Conservation (phyloP, 2,888 invertebrate genomes). For the Choreutis nemorana region DNA sequence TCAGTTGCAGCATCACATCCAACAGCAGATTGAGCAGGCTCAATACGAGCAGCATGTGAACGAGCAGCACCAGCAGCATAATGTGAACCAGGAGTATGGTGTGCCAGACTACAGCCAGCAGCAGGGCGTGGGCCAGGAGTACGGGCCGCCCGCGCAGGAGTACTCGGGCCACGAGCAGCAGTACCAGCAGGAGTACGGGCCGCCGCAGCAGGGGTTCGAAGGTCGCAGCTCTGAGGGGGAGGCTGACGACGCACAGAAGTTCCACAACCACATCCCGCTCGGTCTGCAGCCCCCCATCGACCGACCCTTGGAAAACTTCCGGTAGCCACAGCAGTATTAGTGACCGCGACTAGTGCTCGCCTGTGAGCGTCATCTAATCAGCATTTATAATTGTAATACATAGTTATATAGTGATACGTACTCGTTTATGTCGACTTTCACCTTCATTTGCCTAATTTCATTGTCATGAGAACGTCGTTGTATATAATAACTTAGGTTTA, state of each 20-base stretch:
- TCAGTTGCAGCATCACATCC: constrained; percentile 45
- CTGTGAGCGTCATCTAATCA: constrained; percentile 2
- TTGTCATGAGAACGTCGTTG: too few relatives aligned
- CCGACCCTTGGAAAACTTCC: constrained; percentile 52
- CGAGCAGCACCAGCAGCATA: constrained; percentile 20
- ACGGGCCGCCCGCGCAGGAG: constrained; percentile 15
- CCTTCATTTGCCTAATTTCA: too few relatives aligned
- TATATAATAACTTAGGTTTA: too few relatives aligned
- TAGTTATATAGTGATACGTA: too few relatives aligned
- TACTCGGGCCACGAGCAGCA: constrained; percentile 15
- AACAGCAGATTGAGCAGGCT: constrained; percentile 47
- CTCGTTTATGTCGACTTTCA: too few relatives aligned
- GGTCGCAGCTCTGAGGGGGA: constrained; percentile 38
- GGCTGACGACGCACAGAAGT: constrained; percentile 20
- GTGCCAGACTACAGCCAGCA: constrained; percentile 19
- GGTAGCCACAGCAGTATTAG: too few relatives aligned
- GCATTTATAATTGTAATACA: background rate
- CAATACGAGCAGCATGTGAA: constrained; percentile 23
- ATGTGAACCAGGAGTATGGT: constrained; percentile 16
- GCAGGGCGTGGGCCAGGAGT: constrained; percentile 18
- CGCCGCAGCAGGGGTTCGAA: constrained; percentile 34
- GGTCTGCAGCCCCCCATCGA: constrained; percentile 52
- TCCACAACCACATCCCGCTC: constrained; percentile 52
- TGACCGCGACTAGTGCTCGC: too few relatives aligned
- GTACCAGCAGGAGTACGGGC: constrained; percentile 32